Percentiles rank a stretch among this genome's conserved stretches.
Evolutionary conservation across 2,113 vertebrate species (phyloP).

Genomic region (Cephalopterus ornatus): DNA sequence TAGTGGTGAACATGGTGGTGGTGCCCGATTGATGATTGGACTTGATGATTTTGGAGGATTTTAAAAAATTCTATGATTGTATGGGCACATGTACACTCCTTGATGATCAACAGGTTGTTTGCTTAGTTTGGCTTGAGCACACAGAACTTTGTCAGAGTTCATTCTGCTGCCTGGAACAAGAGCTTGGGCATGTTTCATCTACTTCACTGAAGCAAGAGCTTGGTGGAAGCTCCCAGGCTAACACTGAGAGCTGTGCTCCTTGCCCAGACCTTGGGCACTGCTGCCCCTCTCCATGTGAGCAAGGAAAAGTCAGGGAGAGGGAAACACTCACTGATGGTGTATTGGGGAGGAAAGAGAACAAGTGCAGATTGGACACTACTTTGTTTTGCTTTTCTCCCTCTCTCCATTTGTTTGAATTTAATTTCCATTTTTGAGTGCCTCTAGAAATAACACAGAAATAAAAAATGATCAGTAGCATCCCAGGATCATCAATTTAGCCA

Average conservation of each 20-base stretch:
- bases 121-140: neutral
- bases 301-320: too few relatives aligned
- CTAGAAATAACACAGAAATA: neutral
- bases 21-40: neutral
- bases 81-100: fast-evolving
- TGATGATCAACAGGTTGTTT: fast-evolving
- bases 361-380: fast-evolving
- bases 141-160: neutral
- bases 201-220: fast-evolving
- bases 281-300: neutral
- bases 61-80: fast-evolving
- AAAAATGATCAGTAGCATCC: neutral
- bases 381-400: neutral
- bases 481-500: neutral
- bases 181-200: fast-evolving
- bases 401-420: neutral
- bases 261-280: neutral
- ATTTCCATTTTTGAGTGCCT: neutral
- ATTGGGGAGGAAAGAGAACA: neutral
- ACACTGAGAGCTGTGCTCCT: neutral
- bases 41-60: fast-evolving
- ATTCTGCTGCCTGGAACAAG: neutral
- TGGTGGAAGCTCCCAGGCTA: neutral
- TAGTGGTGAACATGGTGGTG: fast-evolving
- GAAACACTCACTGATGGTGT: fast-evolving